These are phyloP conservation scores for Osmerus eperlanus DNA, from an alignment of 2,113 vertebrate genomes.

Conservation along the genomic window DNA sequence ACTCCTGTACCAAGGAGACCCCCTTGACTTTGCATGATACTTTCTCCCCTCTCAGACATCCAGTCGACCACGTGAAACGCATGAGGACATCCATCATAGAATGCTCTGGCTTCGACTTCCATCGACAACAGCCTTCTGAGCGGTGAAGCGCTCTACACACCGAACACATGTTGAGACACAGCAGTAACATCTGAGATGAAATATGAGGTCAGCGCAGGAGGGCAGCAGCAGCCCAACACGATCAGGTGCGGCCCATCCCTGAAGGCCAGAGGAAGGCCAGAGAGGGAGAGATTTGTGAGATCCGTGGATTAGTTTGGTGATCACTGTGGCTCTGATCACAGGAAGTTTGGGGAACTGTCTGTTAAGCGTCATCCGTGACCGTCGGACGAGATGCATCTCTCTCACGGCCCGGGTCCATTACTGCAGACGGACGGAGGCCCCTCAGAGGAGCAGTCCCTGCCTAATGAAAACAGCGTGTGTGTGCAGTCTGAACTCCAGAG, in stretches of 20 bases:
- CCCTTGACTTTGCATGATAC: neutral
- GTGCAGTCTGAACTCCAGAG: slow-evolving; percentile 69
- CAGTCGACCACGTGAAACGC: neutral
- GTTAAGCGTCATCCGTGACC: slow-evolving; percentile 67
- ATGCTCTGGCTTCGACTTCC: neutral
- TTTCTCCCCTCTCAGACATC: neutral
- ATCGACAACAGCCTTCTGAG: neutral
- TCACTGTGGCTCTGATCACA: slow-evolving; percentile 55
- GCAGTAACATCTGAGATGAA: slow-evolving; percentile 14
- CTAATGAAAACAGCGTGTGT: slow-evolving; percentile 75
- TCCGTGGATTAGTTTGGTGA: slow-evolving; percentile 51
- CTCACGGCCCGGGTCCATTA: slow-evolving; percentile 57
- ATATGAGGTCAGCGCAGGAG: slow-evolving; percentile 22
- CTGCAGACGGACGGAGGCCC: slow-evolving; percentile 53
- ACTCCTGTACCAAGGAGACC: neutral
- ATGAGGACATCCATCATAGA: neutral
- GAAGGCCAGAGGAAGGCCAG: slow-evolving; percentile 13
- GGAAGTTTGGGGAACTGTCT: slow-evolving; percentile 59
- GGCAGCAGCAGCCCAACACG: slow-evolving; percentile 23
- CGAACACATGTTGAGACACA: neutral
- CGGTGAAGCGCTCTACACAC: neutral
- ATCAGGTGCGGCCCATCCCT: slow-evolving; percentile 23
- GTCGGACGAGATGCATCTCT: slow-evolving; percentile 50
- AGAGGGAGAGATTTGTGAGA: slow-evolving; percentile 44
- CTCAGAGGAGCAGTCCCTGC: slow-evolving; percentile 57